Conservation (phyloP, 2,888 invertebrate genomes). For the Ptychoptera contaminata region DNA sequence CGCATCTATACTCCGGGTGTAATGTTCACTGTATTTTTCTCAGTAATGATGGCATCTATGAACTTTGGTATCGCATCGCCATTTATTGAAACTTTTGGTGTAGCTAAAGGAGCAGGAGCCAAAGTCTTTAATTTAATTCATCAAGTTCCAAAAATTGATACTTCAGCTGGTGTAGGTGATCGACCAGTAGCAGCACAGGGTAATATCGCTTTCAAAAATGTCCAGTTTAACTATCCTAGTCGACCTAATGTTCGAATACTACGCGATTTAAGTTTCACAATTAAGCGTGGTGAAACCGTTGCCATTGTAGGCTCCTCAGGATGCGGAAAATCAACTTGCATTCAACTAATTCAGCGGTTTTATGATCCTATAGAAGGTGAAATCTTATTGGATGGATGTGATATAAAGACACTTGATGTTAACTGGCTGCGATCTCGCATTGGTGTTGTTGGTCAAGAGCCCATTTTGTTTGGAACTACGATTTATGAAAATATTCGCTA, state of each 20-base stretch:
- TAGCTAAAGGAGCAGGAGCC: conserved; percentile 55
- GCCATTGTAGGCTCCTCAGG: conserved; percentile 52
- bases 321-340: conserved; percentile 58
- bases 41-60: conserved; percentile 14
- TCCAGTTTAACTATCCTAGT: conserved; percentile 60
- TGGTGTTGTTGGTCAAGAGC: conserved; percentile 70
- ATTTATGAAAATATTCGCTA: conserved; percentile 45
- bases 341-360: conserved; percentile 51
- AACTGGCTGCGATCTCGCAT: conserved; percentile 51
- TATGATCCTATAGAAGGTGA: conserved; percentile 37
- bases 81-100: conserved; percentile 55
- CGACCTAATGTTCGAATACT: conserved; percentile 53
- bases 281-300: conserved; percentile 42
- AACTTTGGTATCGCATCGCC: conserved; percentile 65
- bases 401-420: conserved; percentile 48
- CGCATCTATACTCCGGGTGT: conserved; percentile 36
- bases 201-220: conserved; percentile 47
- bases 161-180: conserved; percentile 40
- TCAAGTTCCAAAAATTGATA: conserved; percentile 50
- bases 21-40: conserved; percentile 40
- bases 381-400: conserved; percentile 30
- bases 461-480: conserved; percentile 58
- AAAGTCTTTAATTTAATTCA: conserved; percentile 58
- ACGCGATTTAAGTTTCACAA: conserved; percentile 40
- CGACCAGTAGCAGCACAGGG: conserved; percentile 39